Evolutionary conservation across 2,113 vertebrate genomes (phyloP).

Genomic region (Heteronetta atricapilla): DNA sequence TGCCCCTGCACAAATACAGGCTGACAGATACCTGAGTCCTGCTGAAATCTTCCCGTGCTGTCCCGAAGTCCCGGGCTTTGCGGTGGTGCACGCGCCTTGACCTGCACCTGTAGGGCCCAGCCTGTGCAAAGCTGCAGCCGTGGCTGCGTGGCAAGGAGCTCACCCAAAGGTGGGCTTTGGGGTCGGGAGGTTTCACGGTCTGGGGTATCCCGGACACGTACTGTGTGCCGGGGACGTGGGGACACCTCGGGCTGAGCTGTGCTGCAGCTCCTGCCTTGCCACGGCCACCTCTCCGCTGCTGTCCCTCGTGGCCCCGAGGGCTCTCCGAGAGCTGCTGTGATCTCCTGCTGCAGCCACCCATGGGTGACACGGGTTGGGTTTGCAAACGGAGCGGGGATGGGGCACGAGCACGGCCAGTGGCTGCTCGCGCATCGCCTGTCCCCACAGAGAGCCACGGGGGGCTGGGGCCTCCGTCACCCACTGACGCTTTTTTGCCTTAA

Average conservation of each 20-base stretch:
- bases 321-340: not conserved
- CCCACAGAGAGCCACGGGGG: not conserved
- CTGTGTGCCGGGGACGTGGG: not conserved
- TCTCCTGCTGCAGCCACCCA: not conserved
- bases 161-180: not conserved
- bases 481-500: not conserved
- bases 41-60: not conserved
- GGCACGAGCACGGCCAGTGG: not conserved
- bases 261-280: not conserved
- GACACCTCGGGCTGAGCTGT: not conserved
- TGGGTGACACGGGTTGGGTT: not conserved
- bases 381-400: not conserved
- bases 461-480: not conserved
- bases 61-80: rapidly evolving
- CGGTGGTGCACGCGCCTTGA: rapidly evolving
- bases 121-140: rapidly evolving
- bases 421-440: not conserved
- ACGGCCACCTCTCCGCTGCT: not conserved
- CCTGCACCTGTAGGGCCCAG: rapidly evolving
- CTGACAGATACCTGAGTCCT: not conserved
- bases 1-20: not conserved
- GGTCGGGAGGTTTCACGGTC: rapidly evolving
- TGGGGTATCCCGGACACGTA: not conserved
- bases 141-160: rapidly evolving
- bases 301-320: not conserved